phyloP scores from a whole-genome alignment of 1,140 invertebrate species.

The Bombus superbus region DNA sequence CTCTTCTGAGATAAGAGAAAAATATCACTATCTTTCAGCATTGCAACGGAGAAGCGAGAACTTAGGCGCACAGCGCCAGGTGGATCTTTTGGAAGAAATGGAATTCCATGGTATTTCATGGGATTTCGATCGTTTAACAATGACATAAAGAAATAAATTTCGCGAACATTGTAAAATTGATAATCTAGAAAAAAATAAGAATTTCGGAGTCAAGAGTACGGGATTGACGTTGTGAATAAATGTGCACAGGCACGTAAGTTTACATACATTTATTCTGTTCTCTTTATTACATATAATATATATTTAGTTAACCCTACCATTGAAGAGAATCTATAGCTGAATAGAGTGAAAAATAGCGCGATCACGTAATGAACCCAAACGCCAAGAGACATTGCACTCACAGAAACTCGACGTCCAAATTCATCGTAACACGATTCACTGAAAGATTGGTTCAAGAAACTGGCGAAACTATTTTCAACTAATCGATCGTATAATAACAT shows the following conservation, averaged over 20 bases:
- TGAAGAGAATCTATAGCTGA: slow-evolving; percentile 61
- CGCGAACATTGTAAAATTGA: background rate
- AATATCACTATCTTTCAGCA: slow-evolving; percentile 71
- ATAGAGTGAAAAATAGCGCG: slow-evolving; percentile 51
- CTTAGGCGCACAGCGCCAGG: slow-evolving; percentile 73
- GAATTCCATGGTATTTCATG: slow-evolving; percentile 73
- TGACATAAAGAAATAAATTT: background rate
- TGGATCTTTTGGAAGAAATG: slow-evolving; percentile 77
- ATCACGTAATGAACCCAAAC: slow-evolving; percentile 27
- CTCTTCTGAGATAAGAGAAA: slow-evolving; percentile 55
- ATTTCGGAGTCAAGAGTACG: background rate
- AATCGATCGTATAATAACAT: slow-evolving; percentile 43
- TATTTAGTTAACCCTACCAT: slow-evolving; percentile 63
- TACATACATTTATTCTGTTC: slow-evolving; percentile 62
- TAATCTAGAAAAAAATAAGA: background rate
- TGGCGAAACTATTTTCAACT: slow-evolving; percentile 44
- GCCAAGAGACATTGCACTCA: slow-evolving; percentile 18
- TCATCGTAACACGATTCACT: slow-evolving; percentile 35
- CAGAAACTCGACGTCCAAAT: slow-evolving; percentile 26
- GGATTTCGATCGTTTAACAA: background rate
- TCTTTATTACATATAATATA: slow-evolving; percentile 64
- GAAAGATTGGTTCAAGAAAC: slow-evolving; percentile 38
- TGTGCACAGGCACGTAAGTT: slow-evolving; percentile 43
- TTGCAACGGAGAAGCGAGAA: slow-evolving; percentile 77
- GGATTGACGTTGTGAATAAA: slow-evolving; percentile 22